Percentiles rank a stretch among this genome's conserved stretches.
Evolutionary conservation across 2,113 vertebrate species (phyloP).

Genomic region (Daboia siamensis): DNA sequence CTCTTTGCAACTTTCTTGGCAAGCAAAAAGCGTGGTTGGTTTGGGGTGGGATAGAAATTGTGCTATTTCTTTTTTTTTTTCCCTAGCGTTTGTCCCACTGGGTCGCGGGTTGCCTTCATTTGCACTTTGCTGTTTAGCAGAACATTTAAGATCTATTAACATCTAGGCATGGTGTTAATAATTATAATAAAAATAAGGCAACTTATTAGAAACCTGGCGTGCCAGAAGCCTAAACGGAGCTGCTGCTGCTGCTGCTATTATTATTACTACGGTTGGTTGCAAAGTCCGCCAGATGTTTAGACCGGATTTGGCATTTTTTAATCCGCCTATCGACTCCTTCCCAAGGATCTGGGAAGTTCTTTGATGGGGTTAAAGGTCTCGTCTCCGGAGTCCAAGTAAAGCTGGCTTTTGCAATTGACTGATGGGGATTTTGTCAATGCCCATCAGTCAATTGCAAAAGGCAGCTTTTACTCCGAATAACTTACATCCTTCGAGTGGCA

Average conservation of each 20-base stretch:
- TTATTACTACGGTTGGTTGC: too few species aligned
- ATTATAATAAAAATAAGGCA: not conserved
- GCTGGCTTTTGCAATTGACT: too few species aligned
- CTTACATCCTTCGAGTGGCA: too few species aligned
- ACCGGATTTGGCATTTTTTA: too few species aligned
- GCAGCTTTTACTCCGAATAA: too few species aligned
- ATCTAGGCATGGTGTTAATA: not conserved
- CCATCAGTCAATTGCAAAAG: too few species aligned
- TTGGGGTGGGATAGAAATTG: not conserved
- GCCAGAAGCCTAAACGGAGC: not conserved
- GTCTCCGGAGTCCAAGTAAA: too few species aligned
- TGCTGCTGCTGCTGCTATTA: not conserved
- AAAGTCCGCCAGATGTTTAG: too few species aligned
- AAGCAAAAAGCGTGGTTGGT: not conserved
- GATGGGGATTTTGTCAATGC: too few species aligned
- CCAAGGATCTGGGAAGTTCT: too few species aligned
- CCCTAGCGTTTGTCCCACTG: not conserved
- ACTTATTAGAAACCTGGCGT: not conserved
- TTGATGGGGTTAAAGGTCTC: too few species aligned
- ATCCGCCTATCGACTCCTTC: too few species aligned
- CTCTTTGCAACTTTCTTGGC: not conserved
- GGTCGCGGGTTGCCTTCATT: not conserved
- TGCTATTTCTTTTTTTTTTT: not conserved
- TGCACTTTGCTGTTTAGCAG: not conserved
- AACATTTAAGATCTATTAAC: not conserved